Base-by-base conservation (phyloP, 2,797 vertebrate species). In the Poecilia picta region DNA sequence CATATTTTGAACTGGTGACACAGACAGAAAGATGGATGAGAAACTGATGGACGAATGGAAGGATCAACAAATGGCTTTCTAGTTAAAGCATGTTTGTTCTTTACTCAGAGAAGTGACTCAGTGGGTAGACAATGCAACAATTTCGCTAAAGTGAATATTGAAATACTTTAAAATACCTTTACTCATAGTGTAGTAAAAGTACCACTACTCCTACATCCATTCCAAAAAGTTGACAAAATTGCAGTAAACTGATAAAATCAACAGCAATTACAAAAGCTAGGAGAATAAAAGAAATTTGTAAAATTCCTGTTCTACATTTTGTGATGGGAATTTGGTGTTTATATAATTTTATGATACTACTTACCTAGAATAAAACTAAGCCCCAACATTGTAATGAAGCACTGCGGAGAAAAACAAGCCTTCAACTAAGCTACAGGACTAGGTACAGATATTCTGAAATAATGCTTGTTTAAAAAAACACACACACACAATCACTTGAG, bases 391-490 rank as follows among this genome's bases (percentile, higher is more conserved):
- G 25, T 55, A 10, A 23, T 53, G 23, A 25, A 53, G 8, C 20
- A 53, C 8, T 25, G 7, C 1, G 1, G 55, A 31, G 55, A 28
- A 31, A n/a, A n/a, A 13, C 8, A 57, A 5, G 55, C 12, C 12
- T 62, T 31, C 13, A 33, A 33, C 31, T 62, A 62, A 33, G 28
- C 28, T 7, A 33, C 57, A 62, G 57, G 6, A 1, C 6, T 15
- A 45, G 8, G 73, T 53, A n/a, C 4, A 0, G 31, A 45, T 51
- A 28, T 81, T 64, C 45, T 28, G 62, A 79, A 80, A 18, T 16
- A 23, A 15, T 31, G 20, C 76, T 80, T n/a, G 55, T 51, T 80
- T 45, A 66, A 78, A 73, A 74, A 28, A 75, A 41, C n/a, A 41
- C 2, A 36, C 36, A 16, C 28, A 75, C 8, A 73, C 74, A 62